phyloP scores from a whole-genome alignment of 2,113 vertebrate species.

The Pluvianellus socialis region DNA sequence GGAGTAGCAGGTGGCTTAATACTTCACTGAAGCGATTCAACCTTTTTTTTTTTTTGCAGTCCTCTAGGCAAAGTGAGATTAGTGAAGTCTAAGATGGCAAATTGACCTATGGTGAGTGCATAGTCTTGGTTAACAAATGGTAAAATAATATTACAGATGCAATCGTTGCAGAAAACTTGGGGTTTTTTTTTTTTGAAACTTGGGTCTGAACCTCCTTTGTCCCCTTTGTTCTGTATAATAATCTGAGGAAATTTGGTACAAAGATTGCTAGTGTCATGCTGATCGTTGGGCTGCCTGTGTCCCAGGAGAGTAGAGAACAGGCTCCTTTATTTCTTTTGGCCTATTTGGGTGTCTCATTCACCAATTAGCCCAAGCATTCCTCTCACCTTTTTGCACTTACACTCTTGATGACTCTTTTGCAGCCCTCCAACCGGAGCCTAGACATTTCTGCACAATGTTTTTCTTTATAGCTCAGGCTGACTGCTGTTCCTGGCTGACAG shows the following conservation, averaged over 20 bases:
- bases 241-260: not conserved
- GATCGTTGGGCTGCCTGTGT: not conserved
- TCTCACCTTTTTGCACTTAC: not conserved
- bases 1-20: not conserved
- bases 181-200: not conserved
- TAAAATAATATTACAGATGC: not conserved
- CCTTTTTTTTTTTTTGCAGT: not conserved
- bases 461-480: not conserved
- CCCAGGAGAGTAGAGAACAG: not conserved
- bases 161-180: not conserved
- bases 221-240: not conserved
- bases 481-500: not conserved
- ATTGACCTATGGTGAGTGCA: not conserved
- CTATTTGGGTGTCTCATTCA: not conserved
- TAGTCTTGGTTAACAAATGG: not conserved
- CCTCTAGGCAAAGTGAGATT: not conserved
- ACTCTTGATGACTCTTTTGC: not conserved
- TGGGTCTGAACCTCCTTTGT: not conserved
- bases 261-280: not conserved
- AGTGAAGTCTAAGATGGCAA: not conserved
- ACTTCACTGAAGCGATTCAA: not conserved
- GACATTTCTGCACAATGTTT: not conserved
- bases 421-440: not conserved
- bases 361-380: not conserved
- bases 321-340: not conserved